Evolutionary conservation across 2,797 vertebrate species (phyloP).

Genomic region (Hylomyscus alleni): DNA sequence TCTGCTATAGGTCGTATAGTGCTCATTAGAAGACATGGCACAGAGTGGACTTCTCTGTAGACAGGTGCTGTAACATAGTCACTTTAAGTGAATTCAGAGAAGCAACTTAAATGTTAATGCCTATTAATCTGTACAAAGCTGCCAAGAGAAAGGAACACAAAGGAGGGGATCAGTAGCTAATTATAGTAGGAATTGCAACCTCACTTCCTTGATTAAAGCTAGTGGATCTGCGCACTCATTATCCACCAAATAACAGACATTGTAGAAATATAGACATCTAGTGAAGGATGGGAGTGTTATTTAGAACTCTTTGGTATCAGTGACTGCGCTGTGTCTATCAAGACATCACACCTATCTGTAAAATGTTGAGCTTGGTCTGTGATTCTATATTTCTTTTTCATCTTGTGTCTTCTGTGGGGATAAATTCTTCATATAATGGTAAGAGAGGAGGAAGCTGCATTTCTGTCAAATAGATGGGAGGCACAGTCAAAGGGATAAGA

Average conservation of each 20-base stretch:
- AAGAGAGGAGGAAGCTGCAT: neutral
- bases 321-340: neutral
- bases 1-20: neutral
- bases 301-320: neutral
- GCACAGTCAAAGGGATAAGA: no score
- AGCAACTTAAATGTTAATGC: neutral
- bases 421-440: neutral
- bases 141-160: neutral
- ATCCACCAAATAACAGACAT: neutral
- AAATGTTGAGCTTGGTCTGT: neutral
- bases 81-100: slow-evolving; percentile 1
- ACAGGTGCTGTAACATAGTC: neutral
- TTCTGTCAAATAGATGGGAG: neutral
- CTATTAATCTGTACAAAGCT: neutral
- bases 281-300: neutral
- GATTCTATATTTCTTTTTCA: neutral
- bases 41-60: no score
- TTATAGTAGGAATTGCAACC: slow-evolving; percentile 72
- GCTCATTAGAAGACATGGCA: neutral
- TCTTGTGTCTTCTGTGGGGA: neutral
- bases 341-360: neutral
- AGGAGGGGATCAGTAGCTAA: slow-evolving; percentile 61
- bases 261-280: neutral
- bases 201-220: slow-evolving; percentile 80
- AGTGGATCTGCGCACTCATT: slow-evolving; percentile 32